Evolutionary conservation across 2,888 invertebrate genomes (phyloP).

Genomic region (Lordiphosa andalusiaca): DNA sequence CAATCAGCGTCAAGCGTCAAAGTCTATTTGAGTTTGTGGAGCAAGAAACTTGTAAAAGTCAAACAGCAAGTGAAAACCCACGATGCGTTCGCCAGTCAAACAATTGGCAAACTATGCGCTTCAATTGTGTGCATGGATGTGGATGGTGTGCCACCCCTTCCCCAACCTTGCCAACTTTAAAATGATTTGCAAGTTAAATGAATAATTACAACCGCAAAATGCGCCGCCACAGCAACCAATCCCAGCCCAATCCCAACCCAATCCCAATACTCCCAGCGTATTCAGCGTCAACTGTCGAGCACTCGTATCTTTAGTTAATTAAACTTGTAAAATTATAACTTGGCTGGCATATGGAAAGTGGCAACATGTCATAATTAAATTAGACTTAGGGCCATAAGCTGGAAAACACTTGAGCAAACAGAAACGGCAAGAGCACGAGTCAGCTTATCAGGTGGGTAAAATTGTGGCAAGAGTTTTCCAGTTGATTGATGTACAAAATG

Average conservation of each 20-base stretch:
- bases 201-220: conserved; percentile 70
- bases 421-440: conserved; percentile 17
- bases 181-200: conserved; percentile 73
- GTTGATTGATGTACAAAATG: conserved; percentile 51
- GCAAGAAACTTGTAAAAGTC: conserved; percentile 63
- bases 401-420: conserved; percentile 65
- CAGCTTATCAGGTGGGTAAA: conserved; percentile 8
- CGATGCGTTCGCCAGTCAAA: conserved; percentile 35
- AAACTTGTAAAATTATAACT: conserved; percentile 73
- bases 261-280: conserved; percentile 34
- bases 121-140: conserved; percentile 63
- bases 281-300: conserved; percentile 67
- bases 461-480: conserved; percentile 10
- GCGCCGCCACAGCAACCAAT: conserved; percentile 6
- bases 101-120: conserved; percentile 70
- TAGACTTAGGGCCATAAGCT: conserved; percentile 67
- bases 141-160: conserved; percentile 7
- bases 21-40: conserved; percentile 67
- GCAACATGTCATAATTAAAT: conserved; percentile 73
- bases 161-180: conserved; percentile 36
- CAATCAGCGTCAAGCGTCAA: conserved; percentile 71
- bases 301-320: conserved; percentile 68
- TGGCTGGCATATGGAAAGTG: conserved; percentile 41
- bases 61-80: conserved; percentile 56
- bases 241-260: conserved; percentile 2